Evolutionary conservation across 2,888 invertebrate species (phyloP).

Genomic region (Endotricha flammealis): DNA sequence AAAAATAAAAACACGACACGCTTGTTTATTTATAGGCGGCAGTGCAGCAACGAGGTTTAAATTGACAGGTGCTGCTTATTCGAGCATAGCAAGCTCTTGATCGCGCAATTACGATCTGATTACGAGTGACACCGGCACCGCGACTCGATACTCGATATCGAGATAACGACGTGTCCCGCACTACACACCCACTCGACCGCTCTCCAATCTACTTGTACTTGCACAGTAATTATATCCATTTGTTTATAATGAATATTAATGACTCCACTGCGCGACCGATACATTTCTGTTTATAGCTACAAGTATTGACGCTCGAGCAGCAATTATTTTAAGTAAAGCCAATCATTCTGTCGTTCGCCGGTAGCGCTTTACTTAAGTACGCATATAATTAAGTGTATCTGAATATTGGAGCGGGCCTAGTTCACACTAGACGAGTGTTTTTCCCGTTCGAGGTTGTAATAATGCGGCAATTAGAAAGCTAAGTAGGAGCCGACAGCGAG

Average conservation of each 20-base stretch:
- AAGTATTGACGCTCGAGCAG: conserved; percentile 51
- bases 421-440: conserved; percentile 30
- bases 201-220: conserved; percentile 63
- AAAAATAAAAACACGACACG: conserved; percentile 6
- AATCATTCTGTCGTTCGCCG: conserved; percentile 51
- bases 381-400: conserved; percentile 38
- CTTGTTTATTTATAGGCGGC: conserved; percentile 26
- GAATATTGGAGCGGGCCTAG: conserved; percentile 41
- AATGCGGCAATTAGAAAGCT: conserved; percentile 49
- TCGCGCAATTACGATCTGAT: conserved; percentile 65
- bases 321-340: conserved; percentile 64
- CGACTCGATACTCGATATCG: conserved; percentile 44
- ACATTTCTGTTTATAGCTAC: conserved; percentile 53
- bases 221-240: conserved; percentile 71
- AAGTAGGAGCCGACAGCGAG: conserved; percentile 40
- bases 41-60: conserved; percentile 35
- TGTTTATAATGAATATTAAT: conserved; percentile 73
- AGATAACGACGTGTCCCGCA: conserved; percentile 64
- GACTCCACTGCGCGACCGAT: conserved; percentile 46
- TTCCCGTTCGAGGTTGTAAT: conserved; percentile 21
- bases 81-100: conserved; percentile 43
- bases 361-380: conserved; percentile 38
- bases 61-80: conserved; percentile 50
- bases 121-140: conserved; percentile 43
- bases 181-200: conserved; percentile 55